Evolutionary conservation across 92 coral and sea anemone genomes (phyloP), one percentile per base, ranked within the genome.

Genomic region (Zoanthus gigantus): DNA sequence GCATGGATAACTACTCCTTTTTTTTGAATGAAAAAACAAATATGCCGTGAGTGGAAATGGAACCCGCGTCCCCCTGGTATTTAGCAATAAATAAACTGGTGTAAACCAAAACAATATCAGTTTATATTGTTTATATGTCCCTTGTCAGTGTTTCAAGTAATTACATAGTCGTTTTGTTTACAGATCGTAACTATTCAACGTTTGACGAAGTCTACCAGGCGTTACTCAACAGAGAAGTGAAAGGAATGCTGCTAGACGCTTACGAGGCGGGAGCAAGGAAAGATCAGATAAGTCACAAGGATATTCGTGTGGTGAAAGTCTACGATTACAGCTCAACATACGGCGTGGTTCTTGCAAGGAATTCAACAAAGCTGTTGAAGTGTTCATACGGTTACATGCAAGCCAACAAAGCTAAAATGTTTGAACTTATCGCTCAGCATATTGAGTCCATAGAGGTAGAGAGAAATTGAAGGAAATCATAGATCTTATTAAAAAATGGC

Each of bases 261-360:
- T 81, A 81, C 28, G 85, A 81, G 14, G 85, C 85, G 0, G 85
- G 85, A n/a, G 85, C 85, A 8, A 81, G 85, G 58, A 81, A 81
- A 18, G 44, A 81, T 6, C 85, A 81, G 76, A 65, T 81, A 3
- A 66, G 28, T 1, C 58, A 81, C 74, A 66, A 66, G 63, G 63
- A 81, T 60, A 66, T 67, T 46, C 85, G 85, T 0, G 85, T 81
- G 11, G 85, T 45, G 85, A 81, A 81, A 81, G 60, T 81, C 18
- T 81, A 81, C 85, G 85, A 81, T 65, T 81, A 81, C 28, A 81
- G 85, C 63, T 81, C 85, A 46, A 81, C 85, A 5, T 81, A 81
- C 29, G 85, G 85, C 74, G 85, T 81, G 14, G 85, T 81, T 46
- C 85, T 81, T 81, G 85, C 85, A 28, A 56, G 60, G 45, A 81